Base-by-base conservation (phyloP, 2,113 vertebrate genomes). In the Hassar affinis region DNA sequence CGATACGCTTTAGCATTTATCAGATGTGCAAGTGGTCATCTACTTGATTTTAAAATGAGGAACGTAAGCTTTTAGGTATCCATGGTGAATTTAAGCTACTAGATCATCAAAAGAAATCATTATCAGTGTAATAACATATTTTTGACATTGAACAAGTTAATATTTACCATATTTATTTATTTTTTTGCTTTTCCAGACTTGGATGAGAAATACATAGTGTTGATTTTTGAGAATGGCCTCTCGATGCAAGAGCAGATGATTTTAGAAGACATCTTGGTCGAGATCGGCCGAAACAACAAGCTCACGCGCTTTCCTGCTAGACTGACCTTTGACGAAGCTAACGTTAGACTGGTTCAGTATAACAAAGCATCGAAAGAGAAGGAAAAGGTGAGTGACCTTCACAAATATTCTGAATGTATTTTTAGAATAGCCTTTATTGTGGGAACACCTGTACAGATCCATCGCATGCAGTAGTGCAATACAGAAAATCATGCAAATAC, bases 151-250 rank as follows among this genome's bases (percentile, higher is more conserved):
- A n/a, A n/a, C n/a, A n/a, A n/a, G n/a, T n/a, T n/a, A n/a, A n/a
- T n/a, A n/a, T n/a, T n/a, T n/a, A n/a, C n/a, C n/a, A n/a, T n/a
- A 47, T 1, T 47, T 47, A 10, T 10, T 47, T 22, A 42, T 6
- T 47, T 61, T 3, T 5, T 2, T 14, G 5, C 10, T 68, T 3
- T 91, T 90, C 18, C 91, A 99, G 98, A 93, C 91, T 90, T 92
- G 3, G 96, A 97, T 84, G 97, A 99, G 89, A 96, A 98, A 62
- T 98, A 96, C 86, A 97, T 99, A 20, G 97, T 98, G 62, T 88
- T 99, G 88, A 99, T 99, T 93, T 98, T 99, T 87, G 96, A 98
- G 93, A 96, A 95, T 84, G 94, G 95, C 14, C 94, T 96, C 79
- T 91, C 92, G 75, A 86, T 94, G 93, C 94, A 95, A 75, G 95